Evolutionary conservation across 2,797 vertebrate species (phyloP).

Genomic region (Cygnus olor): DNA sequence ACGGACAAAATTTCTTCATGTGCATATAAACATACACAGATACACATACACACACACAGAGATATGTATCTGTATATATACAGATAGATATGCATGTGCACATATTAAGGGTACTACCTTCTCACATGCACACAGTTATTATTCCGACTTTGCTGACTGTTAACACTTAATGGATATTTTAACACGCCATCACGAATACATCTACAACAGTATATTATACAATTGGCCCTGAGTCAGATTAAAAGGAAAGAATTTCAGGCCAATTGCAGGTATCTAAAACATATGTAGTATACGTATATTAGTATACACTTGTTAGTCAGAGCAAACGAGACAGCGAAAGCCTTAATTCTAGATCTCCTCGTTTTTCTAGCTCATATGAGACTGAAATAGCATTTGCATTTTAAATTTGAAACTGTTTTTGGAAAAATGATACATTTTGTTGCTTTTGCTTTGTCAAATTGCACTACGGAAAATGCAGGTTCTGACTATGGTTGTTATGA

Average conservation of each 20-base stretch:
- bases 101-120: background rate
- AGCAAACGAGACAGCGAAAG: background rate
- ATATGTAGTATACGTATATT: background rate
- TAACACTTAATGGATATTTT: background rate
- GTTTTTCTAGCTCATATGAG: background rate
- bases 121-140: background rate
- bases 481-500: background rate
- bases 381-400: background rate
- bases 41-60: background rate
- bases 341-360: background rate
- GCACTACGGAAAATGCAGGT: background rate
- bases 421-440: background rate
- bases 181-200: background rate
- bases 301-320: background rate
- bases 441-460: background rate
- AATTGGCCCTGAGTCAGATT: background rate
- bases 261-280: background rate
- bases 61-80: background rate
- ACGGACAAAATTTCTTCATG: background rate
- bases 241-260: conserved; percentile 14
- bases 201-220: background rate
- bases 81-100: background rate
- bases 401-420: background rate
- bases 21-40: background rate
- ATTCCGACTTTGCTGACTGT: background rate